phyloP scores from a whole-genome alignment of 2,888 invertebrate species.

The Pardosa pseudoannulata region DNA sequence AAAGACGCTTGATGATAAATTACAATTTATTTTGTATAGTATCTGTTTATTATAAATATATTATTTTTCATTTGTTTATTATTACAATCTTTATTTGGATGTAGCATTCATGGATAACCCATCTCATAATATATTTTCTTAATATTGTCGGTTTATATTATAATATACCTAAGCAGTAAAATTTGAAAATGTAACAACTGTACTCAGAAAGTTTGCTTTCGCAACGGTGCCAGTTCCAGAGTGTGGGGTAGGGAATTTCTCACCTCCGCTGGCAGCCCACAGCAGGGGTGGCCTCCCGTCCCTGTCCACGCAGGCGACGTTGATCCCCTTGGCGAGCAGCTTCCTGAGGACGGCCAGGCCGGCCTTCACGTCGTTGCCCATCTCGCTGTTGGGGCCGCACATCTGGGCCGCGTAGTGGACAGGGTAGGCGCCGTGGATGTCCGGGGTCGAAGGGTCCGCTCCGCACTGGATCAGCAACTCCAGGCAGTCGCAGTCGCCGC shows the following conservation, averaged over 20 bases:
- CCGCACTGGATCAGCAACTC: constrained; percentile 89
- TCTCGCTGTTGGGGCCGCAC: constrained; percentile 88
- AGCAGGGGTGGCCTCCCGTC: constrained; percentile 95
- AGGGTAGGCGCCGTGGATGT: constrained; percentile 96
- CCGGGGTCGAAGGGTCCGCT: constrained; percentile 91
- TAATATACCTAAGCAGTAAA: too few relatives aligned
- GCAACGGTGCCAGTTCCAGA: too few relatives aligned
- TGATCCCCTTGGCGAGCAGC: constrained; percentile 86
- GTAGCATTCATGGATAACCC: too few relatives aligned
- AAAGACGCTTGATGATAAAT: too few relatives aligned
- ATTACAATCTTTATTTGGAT: too few relatives aligned
- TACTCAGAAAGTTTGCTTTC: too few relatives aligned
- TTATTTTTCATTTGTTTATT: too few relatives aligned
- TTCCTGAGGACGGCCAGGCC: constrained; percentile 89
- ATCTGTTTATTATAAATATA: too few relatives aligned
- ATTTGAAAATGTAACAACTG: too few relatives aligned
- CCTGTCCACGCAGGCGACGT: constrained; percentile 90
- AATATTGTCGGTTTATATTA: too few relatives aligned
- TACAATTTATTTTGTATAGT: too few relatives aligned
- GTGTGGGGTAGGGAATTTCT: constrained; percentile 41
- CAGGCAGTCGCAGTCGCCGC: constrained; percentile 93
- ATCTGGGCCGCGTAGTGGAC: constrained; percentile 98
- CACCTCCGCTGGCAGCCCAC: constrained; percentile 97
- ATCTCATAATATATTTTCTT: too few relatives aligned
- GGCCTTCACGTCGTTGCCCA: constrained; percentile 80